phyloP scores from a whole-genome alignment of 2,888 invertebrate genomes.

The Tolmerus cingulatus region DNA sequence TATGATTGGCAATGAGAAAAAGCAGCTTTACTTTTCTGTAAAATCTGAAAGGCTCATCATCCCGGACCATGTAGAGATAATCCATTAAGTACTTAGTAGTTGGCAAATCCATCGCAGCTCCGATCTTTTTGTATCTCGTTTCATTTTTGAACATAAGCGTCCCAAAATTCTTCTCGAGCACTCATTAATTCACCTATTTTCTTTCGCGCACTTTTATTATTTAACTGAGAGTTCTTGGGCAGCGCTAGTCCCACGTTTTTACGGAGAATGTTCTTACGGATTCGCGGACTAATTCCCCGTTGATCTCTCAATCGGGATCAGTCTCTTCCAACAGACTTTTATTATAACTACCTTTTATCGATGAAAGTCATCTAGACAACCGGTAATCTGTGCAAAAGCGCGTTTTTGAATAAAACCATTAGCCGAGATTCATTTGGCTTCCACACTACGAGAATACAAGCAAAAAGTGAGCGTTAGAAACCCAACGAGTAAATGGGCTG shows the following conservation, averaged over 20 bases:
- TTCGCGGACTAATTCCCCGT: not conserved
- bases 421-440: not conserved
- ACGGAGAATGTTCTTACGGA: not conserved
- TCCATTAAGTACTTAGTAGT: slow-evolving; percentile 64
- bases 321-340: not conserved
- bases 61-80: slow-evolving; percentile 62
- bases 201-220: not conserved
- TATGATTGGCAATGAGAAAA: not conserved
- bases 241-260: not conserved
- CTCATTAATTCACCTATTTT: not conserved
- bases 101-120: slow-evolving; percentile 61
- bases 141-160: slow-evolving; percentile 38
- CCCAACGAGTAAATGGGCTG: not conserved
- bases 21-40: slow-evolving; percentile 61
- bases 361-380: not conserved
- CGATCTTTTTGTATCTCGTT: slow-evolving; percentile 32
- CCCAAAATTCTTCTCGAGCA: not conserved
- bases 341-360: not conserved
- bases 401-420: not conserved
- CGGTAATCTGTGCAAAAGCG: not conserved
- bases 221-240: not conserved
- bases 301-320: not conserved
- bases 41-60: slow-evolving; percentile 63
- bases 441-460: not conserved
- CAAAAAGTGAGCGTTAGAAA: not conserved